A percentile compares a stretch with the other conserved stretches of the same genome.
These are phyloP conservation scores for Mamestra configurata DNA, from an alignment of 1,140 invertebrate species.

Conservation along the genomic window DNA sequence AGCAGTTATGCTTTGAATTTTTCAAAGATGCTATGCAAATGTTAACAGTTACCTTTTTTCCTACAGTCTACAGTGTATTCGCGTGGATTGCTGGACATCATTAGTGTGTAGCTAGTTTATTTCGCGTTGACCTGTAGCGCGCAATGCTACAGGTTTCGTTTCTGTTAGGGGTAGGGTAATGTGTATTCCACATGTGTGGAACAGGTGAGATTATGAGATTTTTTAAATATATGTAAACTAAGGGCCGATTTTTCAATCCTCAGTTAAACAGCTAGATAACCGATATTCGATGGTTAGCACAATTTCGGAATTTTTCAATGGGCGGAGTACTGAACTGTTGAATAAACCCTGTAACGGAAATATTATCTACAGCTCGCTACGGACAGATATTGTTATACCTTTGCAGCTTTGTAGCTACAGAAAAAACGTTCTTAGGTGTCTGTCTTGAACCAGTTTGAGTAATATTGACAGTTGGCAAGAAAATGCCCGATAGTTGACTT, in stretches of 20 bases:
- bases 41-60: conserved; percentile 86
- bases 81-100: conserved; percentile 83
- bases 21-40: conserved; percentile 79
- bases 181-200: conserved; percentile 84
- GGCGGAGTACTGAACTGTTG: too few relatives aligned
- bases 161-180: conserved; percentile 86
- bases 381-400: too few relatives aligned
- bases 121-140: conserved; percentile 87
- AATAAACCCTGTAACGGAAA: too few relatives aligned
- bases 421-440: too few relatives aligned
- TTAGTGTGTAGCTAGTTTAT: conserved; percentile 86
- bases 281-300: too few relatives aligned
- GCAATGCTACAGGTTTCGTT: conserved; percentile 88
- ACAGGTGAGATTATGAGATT: conserved; percentile 88
- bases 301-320: too few relatives aligned
- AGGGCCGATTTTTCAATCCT: conserved; percentile 31
- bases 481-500: too few relatives aligned
- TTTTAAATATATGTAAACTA: conserved; percentile 80
- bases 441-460: too few relatives aligned
- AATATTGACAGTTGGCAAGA: too few relatives aligned
- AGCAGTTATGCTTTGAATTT: conserved; percentile 79
- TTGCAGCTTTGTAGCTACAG: too few relatives aligned
- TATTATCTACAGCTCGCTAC: too few relatives aligned
- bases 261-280: too few relatives aligned
- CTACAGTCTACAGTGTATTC: conserved; percentile 88